Base-by-base conservation (phyloP, 2,888 invertebrate species). In the Bombyx huttoni region DNA sequence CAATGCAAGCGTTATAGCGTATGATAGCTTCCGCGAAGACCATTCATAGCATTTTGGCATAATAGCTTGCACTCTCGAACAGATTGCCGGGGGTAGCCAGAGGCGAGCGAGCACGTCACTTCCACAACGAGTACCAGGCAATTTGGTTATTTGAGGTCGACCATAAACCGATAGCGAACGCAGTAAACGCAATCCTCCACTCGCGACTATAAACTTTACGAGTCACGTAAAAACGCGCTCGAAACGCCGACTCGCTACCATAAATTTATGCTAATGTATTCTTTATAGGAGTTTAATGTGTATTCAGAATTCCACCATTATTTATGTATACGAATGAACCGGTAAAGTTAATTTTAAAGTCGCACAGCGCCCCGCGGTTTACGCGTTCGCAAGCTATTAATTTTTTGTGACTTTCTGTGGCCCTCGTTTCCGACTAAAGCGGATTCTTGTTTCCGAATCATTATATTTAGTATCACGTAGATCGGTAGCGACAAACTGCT, bases 191-290 rank as follows among this genome's bases (percentile, higher is more conserved):
- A 86, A 86, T 86, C 82, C 86, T 81, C 85, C 84, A 86, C 86
- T 84, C 81, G 87, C 86, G 84, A 81, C 86, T 81, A 83, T 88
- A 88, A 87, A 88, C 79, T 88, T 88, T 88, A 88, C 87, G 88
- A 88, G 86, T 82, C 83, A 86, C 87, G 87, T 87, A 88, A 88
- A 88, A 88, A 87, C 87, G 84, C 84, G 85, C 82, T 85, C 82
- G 78, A 79, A 84, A 83, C 82, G 82, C 79, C 84, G 81, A 83
- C 82, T 83, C 75, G 82, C 87, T 82, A 78, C 86, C 84, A 85
- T 88, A 87, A 88, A 88, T 88, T 88, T 86, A 88, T 88, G 88
- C 86, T 88, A 88, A 88, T 88, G 87, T 87, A 88, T 88, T 88
- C 88, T 87, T 86, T 88, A 88, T 88, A 86, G 87, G 84, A 87